Conservation (phyloP, 2,888 invertebrate species). For the Odontocolon sp. region DNA sequence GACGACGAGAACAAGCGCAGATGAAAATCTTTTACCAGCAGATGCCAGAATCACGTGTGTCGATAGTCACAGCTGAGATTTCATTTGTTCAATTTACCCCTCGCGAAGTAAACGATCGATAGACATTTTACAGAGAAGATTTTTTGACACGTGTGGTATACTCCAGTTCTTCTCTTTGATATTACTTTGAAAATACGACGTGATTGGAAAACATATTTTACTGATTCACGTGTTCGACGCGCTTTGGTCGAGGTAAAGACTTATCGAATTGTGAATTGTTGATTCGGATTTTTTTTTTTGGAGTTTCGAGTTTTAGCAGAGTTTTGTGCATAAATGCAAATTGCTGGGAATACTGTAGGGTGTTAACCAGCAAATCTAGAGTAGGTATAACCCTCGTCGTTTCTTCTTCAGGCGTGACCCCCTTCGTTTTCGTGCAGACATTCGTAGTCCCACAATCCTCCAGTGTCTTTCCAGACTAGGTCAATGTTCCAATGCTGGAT, state of each 20-base stretch:
- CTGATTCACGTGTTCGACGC: not conserved
- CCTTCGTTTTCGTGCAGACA: not conserved
- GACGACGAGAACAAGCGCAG: constrained; percentile 51
- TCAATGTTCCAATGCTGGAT: constrained; percentile 67
- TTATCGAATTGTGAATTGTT: not conserved
- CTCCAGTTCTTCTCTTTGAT: constrained; percentile 8
- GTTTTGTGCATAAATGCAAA: not conserved
- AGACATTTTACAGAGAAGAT: constrained; percentile 5
- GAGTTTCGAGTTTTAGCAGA: not conserved
- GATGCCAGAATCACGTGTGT: constrained; percentile 52
- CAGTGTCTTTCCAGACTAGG: constrained; percentile 69
- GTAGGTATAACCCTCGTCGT: not conserved
- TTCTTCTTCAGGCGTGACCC: not conserved
- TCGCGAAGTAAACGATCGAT: constrained; percentile 19
- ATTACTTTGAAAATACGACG: not conserved
- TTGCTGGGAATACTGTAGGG: not conserved
- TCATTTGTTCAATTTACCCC: constrained; percentile 32
- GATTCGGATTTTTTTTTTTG: not conserved
- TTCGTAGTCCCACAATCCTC: not conserved
- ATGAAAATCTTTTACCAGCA: constrained; percentile 45
- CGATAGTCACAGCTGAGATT: constrained; percentile 54
- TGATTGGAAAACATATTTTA: too few species aligned
- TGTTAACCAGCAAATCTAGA: not conserved
- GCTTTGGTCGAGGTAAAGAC: not conserved
- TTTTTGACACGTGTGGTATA: constrained; percentile 25